Conservation (phyloP, 2,797 vertebrate species). For the Xenentodon cancila region DNA sequence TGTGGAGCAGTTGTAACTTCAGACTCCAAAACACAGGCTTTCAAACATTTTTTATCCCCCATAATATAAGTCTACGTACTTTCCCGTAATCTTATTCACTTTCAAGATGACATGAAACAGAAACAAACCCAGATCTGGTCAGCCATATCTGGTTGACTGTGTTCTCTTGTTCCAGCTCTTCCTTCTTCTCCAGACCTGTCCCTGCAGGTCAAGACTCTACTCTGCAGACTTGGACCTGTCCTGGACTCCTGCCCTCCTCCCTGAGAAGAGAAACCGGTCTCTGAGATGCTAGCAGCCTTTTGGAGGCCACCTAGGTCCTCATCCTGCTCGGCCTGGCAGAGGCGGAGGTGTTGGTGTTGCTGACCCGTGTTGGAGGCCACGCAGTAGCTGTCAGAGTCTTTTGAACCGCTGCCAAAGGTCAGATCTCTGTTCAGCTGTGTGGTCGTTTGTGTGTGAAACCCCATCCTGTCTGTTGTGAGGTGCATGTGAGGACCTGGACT, state of each 20-base stretch:
- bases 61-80: too few relatives aligned
- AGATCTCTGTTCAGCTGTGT: slow-evolving; percentile 10
- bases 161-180: slow-evolving; percentile 1
- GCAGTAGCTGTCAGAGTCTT: neutral
- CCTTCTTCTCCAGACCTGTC: slow-evolving; percentile 3
- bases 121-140: slow-evolving; percentile 23
- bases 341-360: slow-evolving; percentile 12
- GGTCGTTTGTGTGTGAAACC: slow-evolving; percentile 6
- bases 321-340: slow-evolving; percentile 2
- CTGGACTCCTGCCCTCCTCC: neutral
- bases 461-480: slow-evolving; percentile 10
- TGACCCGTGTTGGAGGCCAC: slow-evolving; percentile 21
- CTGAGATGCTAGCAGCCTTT: neutral
- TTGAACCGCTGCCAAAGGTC: neutral
- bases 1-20: too few relatives aligned
- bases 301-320: slow-evolving; percentile 8
- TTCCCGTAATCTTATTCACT: neutral
- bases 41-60: too few relatives aligned
- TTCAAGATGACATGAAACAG: neutral
- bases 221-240: neutral
- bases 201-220: slow-evolving; percentile 2
- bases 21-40: too few relatives aligned
- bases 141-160: neutral
- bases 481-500: slow-evolving; percentile 32
- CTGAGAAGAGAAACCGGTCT: slow-evolving; percentile 11